Percentiles rank a stretch among this genome's conserved stretches.
Conservation (phyloP, 2,113 vertebrate species). For the Chionomys nivalis region DNA sequence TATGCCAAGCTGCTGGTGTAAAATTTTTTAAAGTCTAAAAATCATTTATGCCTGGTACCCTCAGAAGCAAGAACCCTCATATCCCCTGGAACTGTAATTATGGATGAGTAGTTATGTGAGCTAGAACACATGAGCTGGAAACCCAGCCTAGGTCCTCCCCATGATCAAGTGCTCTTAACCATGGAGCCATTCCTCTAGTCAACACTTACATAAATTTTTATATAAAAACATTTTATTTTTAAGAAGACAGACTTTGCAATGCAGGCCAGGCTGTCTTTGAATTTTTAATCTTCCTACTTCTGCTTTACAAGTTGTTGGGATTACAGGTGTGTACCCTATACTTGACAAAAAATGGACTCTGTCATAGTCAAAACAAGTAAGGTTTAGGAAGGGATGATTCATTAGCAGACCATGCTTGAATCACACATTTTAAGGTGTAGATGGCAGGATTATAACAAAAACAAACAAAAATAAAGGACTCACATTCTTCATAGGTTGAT, state of each 20-base stretch:
- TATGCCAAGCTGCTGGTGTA: not conserved
- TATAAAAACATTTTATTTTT: slow-evolving; percentile 3
- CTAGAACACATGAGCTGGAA: not conserved
- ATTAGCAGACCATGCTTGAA: slow-evolving; percentile 31
- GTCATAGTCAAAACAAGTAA: not conserved
- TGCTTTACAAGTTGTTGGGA: not conserved
- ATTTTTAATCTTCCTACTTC: not conserved
- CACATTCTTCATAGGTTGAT: not conserved
- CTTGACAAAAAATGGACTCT: not conserved
- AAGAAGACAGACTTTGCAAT: not conserved
- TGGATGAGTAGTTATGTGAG: not conserved
- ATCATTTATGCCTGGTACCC: not conserved
- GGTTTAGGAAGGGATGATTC: not conserved
- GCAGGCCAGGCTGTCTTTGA: not conserved
- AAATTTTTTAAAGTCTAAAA: not conserved
- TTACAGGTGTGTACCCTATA: not conserved
- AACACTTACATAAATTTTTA: slow-evolving; percentile 17
- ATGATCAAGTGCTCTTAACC: not conserved
- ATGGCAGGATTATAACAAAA: not conserved
- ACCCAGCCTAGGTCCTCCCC: not conserved
- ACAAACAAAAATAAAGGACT: not conserved
- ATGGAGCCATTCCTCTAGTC: not conserved
- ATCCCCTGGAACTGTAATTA: not conserved
- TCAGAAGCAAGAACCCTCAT: not conserved
- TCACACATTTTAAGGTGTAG: not conserved